A percentile compares a stretch with the other conserved stretches of the same genome.
Conservation (phyloP, 2,888 invertebrate genomes). For the Molanna angustata region DNA sequence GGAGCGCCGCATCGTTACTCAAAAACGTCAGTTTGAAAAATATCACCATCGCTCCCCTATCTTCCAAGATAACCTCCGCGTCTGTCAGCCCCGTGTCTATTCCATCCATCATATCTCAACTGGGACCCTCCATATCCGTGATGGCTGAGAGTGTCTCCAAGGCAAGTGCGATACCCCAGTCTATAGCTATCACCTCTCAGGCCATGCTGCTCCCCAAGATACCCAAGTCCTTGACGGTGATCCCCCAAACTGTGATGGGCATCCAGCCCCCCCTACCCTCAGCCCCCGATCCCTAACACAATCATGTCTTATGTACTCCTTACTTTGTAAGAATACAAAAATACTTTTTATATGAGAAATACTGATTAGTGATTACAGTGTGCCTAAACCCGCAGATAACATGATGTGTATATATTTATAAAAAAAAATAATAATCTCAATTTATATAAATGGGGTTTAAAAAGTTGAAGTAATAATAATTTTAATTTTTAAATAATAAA, state of each 20-base stretch:
- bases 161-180: slow-evolving; percentile 31
- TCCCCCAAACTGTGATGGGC: slow-evolving; percentile 56
- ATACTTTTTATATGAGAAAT: slow-evolving; percentile 16
- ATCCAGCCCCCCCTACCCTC: slow-evolving; percentile 36
- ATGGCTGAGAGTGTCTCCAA: slow-evolving; percentile 39
- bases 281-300: slow-evolving; percentile 28
- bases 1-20: slow-evolving; percentile 43
- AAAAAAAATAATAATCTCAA: slow-evolving; percentile 16
- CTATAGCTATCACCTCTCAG: slow-evolving; percentile 36
- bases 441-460: neutral
- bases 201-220: slow-evolving; percentile 68
- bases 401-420: slow-evolving; percentile 29
- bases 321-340: slow-evolving; percentile 18
- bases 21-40: slow-evolving; percentile 53
- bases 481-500: neutral
- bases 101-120: slow-evolving; percentile 34
- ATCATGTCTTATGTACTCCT: slow-evolving; percentile 27
- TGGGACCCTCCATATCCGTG: slow-evolving; percentile 44
- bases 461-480: slow-evolving; percentile 1
- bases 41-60: slow-evolving; percentile 51
- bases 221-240: slow-evolving; percentile 77
- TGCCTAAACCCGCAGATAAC: slow-evolving; percentile 30
- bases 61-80: slow-evolving; percentile 39
- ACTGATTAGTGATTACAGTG: slow-evolving; percentile 33
- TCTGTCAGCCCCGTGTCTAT: slow-evolving; percentile 9